These are phyloP conservation scores for Clepsis dumicolana DNA, from an alignment of 2,888 invertebrate species.

Conservation along the genomic window DNA sequence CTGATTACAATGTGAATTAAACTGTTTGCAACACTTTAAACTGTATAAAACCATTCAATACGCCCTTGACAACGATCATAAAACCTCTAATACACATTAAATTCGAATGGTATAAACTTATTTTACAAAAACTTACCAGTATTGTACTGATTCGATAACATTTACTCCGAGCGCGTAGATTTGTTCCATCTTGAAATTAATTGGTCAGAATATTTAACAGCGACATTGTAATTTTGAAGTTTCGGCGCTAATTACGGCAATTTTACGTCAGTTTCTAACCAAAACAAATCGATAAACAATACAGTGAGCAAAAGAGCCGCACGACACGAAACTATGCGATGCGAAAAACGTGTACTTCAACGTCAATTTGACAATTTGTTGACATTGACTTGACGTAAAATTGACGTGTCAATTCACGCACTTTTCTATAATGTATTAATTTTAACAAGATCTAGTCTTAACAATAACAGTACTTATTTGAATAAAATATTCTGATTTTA, in stretches of 20 bases:
- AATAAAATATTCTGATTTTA: too few species aligned
- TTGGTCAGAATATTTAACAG: slow-evolving; percentile 5
- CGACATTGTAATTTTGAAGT: slow-evolving; percentile 34
- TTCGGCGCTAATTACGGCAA: slow-evolving; percentile 17
- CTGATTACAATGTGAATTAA: neutral
- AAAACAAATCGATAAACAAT: slow-evolving; percentile 40
- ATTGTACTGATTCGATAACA: slow-evolving; percentile 67
- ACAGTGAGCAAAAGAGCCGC: neutral
- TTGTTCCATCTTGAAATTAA: slow-evolving; percentile 64
- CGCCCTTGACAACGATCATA: slow-evolving; percentile 43
- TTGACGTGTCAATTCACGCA: too few species aligned
- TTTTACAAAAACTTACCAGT: slow-evolving; percentile 60
- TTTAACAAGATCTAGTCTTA: too few species aligned
- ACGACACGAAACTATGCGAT: neutral
- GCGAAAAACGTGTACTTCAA: neutral
- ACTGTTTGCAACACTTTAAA: neutral
- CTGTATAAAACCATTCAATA: neutral
- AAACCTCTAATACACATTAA: neutral
- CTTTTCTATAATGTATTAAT: too few species aligned
- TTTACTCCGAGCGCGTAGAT: slow-evolving; percentile 70
- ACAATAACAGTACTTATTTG: too few species aligned
- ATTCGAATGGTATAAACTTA: slow-evolving; percentile 47
- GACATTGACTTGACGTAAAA: neutral
- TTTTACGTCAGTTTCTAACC: slow-evolving; percentile 31
- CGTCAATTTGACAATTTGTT: slow-evolving; percentile 3